Evolutionary conservation across 2,888 invertebrate genomes (phyloP).

Genomic region (Morpho achilles): DNA sequence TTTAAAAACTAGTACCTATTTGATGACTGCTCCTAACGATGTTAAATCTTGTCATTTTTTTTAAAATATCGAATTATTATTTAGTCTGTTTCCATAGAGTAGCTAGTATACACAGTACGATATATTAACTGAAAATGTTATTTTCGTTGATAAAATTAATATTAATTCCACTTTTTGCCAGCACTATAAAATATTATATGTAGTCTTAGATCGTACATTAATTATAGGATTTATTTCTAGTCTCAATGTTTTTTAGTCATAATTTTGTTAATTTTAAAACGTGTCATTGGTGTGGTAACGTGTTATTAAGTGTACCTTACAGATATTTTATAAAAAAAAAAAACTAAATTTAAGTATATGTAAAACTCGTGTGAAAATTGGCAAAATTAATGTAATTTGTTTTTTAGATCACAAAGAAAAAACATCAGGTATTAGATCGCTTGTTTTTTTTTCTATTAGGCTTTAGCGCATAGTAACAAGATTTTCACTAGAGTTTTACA

Average conservation of each 20-base stretch:
- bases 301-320: conserved; percentile 9
- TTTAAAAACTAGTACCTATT: no score
- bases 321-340: conserved; percentile 10
- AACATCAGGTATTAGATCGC: no score
- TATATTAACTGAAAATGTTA: conserved; percentile 6
- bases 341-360: neutral
- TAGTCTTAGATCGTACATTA: conserved; percentile 37
- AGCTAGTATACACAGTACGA: conserved; percentile 12
- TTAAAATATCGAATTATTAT: conserved; percentile 46
- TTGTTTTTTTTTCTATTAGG: no score
- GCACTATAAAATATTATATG: conserved; percentile 33
- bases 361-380: conserved; percentile 6
- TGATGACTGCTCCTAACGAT: conserved; percentile 9
- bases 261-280: conserved; percentile 48
- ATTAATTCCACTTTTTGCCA: conserved; percentile 41
- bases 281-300: no score
- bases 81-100: conserved; percentile 20
- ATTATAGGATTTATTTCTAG: conserved; percentile 67
- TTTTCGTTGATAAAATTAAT: conserved; percentile 28
- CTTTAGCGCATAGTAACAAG: no score
- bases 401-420: neutral
- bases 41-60: conserved; percentile 29
- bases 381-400: neutral
- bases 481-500: conserved; percentile 6
- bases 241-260: conserved; percentile 68